Base-by-base conservation (phyloP, 92 coral and sea anemone genomes). In the Epizoanthus stellaris region DNA sequence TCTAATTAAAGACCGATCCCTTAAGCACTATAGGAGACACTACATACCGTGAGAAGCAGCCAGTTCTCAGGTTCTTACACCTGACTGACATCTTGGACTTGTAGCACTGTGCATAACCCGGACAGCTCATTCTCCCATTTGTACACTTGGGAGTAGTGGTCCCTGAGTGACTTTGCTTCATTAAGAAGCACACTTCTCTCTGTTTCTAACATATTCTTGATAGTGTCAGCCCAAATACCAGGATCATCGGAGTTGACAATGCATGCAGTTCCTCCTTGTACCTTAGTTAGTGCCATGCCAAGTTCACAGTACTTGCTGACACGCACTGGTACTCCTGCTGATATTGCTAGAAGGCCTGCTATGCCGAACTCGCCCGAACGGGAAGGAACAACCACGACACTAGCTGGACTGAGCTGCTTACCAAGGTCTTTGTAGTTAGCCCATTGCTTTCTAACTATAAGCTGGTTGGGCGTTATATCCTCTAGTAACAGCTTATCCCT, bases 281-380 rank as follows among this genome's bases (percentile, higher is more conserved):
- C 40, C 45, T 58, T 77, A 76, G 68, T 79, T 59, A 86, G 19
- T 23, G 84, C 80, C 11, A 76, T 56, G 52, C 85, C 89, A 15
- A 86, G 85, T 17, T 85, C 89, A 79, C 85, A 76, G 14, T 66
- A 76, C 53, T 58, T 77, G 59, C 85, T 86, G 72, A 86, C 67
- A 43, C 77, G 89, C 42, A 86, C 47, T 8, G 89, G 89, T 5
- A 86, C 60, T 58, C 70, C 84, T 23, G 85, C 85, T 2, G 89
- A 67, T 25, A 86, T 79, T 9, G 89, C 89, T 5, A 70, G 77
- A 47, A 86, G 89, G 47, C 85, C 89, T 14, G 77, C 80, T 60
- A 86, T 76, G 38, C 89, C 89, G 60, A 86, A 86, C 34, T 82
- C 89, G 19, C 80, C 89, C 13, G 71, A 64, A 34, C 79, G 77